phyloP scores from a whole-genome alignment of 2,113 vertebrate genomes.

The Steatornis caripensis region DNA sequence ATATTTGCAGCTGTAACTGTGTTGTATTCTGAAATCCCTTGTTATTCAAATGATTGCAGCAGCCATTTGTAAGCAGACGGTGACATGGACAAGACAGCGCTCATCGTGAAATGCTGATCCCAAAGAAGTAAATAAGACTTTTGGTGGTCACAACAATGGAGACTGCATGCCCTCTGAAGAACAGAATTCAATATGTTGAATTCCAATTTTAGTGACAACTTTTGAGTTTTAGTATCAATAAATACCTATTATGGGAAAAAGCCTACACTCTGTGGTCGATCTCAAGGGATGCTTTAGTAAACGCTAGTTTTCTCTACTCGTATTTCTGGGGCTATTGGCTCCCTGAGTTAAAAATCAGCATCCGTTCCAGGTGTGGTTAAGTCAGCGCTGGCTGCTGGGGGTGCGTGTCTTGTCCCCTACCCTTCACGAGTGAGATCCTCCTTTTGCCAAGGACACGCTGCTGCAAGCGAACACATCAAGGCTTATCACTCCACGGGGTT shows the following conservation, averaged over 20 bases:
- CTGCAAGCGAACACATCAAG: rapidly evolving
- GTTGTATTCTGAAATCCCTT: neutral
- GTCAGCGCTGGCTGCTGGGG: neutral
- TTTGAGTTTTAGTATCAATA: neutral
- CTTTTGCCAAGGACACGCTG: rapidly evolving
- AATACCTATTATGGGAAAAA: neutral
- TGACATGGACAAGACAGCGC: neutral
- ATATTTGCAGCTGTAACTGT: neutral
- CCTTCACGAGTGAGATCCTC: neutral
- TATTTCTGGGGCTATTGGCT: neutral
- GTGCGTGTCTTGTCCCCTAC: rapidly evolving
- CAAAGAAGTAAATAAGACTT: neutral
- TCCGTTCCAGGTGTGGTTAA: neutral
- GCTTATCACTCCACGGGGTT: neutral
- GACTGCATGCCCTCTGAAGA: neutral
- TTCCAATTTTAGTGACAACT: neutral
- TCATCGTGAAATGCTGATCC: neutral
- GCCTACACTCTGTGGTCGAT: neutral
- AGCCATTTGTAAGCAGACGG: neutral
- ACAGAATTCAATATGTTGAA: neutral
- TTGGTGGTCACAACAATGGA: neutral
- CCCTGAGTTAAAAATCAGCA: neutral
- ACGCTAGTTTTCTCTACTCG: neutral
- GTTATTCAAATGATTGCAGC: slow-evolving; percentile 3
- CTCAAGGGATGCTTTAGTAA: neutral